These are phyloP conservation scores for Harmothoe impar DNA, from an alignment of 2,888 invertebrate genomes.

Conservation along the genomic window DNA sequence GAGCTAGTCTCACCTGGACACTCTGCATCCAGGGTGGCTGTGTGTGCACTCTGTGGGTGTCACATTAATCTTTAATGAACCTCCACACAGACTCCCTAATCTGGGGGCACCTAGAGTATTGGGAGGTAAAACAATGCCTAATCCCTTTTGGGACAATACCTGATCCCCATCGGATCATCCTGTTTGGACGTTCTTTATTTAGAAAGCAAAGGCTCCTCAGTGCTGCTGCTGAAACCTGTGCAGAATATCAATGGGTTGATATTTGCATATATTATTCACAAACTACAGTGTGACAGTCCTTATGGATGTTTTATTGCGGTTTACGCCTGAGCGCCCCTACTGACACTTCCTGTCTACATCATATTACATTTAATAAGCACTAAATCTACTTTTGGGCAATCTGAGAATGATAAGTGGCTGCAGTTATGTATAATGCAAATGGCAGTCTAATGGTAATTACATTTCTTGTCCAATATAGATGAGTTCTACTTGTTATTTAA, in stretches of 20 bases:
- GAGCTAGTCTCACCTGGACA: background rate
- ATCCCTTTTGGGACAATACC: background rate
- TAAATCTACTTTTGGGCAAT: slow-evolving; percentile 8
- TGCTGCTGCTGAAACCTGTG: background rate
- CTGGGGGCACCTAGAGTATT: background rate
- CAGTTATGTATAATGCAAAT: background rate
- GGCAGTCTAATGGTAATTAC: too few species aligned
- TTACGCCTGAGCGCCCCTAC: background rate
- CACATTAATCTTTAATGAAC: slow-evolving; percentile 1
- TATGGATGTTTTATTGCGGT: background rate
- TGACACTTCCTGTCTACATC: slow-evolving; percentile 7
- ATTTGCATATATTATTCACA: background rate
- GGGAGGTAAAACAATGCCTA: background rate
- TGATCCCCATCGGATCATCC: background rate
- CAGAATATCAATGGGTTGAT: background rate
- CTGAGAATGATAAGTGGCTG: background rate
- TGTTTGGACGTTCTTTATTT: background rate
- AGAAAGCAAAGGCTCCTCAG: background rate
- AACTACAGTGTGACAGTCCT: background rate
- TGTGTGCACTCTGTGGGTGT: slow-evolving; percentile 8
- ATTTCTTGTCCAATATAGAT: too few species aligned
- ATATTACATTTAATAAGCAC: background rate
- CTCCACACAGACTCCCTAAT: background rate
- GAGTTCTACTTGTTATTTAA: too few species aligned
- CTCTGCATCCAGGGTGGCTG: background rate